These are phyloP conservation scores for Pipistrellus pygmaeus DNA, from an alignment of 2,797 vertebrate genomes.

Conservation along the genomic window DNA sequence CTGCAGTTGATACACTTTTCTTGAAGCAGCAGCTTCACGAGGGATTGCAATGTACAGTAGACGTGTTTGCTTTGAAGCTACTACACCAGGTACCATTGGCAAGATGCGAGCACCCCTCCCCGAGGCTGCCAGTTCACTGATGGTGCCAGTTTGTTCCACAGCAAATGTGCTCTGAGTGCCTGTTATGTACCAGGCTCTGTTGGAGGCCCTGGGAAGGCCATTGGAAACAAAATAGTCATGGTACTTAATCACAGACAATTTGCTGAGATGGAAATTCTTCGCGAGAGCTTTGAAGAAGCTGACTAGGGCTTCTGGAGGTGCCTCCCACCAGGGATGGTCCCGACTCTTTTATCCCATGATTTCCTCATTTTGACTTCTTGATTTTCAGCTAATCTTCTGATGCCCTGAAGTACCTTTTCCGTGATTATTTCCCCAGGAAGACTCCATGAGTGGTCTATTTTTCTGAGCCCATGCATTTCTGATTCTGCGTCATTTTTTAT, in stretches of 20 bases:
- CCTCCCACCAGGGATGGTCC: not conserved
- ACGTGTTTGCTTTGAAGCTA: not conserved
- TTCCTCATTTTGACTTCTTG: constrained; percentile 55
- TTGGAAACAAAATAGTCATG: constrained; percentile 54
- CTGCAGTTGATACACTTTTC: constrained; percentile 7
- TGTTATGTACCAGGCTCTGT: not conserved
- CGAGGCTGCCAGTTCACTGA: not conserved
- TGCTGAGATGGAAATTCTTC: constrained; percentile 20
- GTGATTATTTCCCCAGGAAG: constrained; percentile 56
- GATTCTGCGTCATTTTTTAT: not conserved
- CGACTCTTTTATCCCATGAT: constrained; percentile 34
- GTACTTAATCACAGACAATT: constrained; percentile 62
- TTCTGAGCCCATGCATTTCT: not conserved
- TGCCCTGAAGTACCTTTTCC: constrained; percentile 30
- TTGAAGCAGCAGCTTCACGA: constrained; percentile 38
- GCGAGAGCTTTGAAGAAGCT: constrained; percentile 19
- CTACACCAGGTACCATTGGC: not conserved
- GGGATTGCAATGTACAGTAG: not conserved
- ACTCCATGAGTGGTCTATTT: constrained; percentile 14
- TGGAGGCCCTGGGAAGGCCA: not conserved
- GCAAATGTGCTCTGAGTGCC: not conserved
- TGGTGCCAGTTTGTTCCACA: not conserved
- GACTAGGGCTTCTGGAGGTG: not conserved
- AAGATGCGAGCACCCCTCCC: not conserved
- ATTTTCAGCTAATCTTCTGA: constrained; percentile 40